Percentiles rank a stretch among this genome's conserved stretches.
phyloP scores from a whole-genome alignment of 1,140 invertebrate genomes.

The Dysdera silvatica region DNA sequence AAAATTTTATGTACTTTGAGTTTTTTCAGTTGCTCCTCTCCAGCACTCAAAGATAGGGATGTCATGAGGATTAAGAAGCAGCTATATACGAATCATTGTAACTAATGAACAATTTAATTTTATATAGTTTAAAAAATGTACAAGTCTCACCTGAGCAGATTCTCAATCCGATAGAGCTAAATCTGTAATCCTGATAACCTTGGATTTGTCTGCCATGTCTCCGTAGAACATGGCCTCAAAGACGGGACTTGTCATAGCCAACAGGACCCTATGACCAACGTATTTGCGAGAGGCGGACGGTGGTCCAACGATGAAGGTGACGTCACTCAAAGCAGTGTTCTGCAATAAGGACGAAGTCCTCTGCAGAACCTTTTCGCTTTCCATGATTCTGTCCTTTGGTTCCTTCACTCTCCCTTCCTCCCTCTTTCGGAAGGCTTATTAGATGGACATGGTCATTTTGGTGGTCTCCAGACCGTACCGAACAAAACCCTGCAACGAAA shows the following conservation, averaged over 20 bases:
- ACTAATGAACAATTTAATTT: background rate
- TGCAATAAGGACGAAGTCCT: constrained; percentile 34
- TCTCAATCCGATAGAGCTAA: constrained; percentile 39
- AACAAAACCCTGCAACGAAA: no score
- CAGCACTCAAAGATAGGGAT: no score
- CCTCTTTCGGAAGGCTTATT: no score
- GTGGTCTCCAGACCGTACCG: no score
- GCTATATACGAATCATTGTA: no score
- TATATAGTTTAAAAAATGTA: constrained; percentile 9
- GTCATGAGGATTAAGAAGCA: no score
- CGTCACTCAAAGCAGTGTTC: constrained; percentile 39
- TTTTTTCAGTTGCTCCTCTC: no score
- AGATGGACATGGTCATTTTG: no score
- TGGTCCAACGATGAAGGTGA: constrained; percentile 39
- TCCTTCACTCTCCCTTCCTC: no score
- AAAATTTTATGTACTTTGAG: no score
- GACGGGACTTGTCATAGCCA: constrained; percentile 38
- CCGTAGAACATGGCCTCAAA: constrained; percentile 40
- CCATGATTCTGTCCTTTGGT: no score
- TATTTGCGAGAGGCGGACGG: constrained; percentile 37
- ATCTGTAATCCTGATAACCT: constrained; percentile 38
- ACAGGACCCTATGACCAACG: constrained; percentile 38
- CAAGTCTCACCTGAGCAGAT: constrained; percentile 34
- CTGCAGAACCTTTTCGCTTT: constrained; percentile 31
- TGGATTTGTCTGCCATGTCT: constrained; percentile 40